These are phyloP conservation scores for Vulpes vulpes DNA, from an alignment of 2,113 vertebrate species.

Conservation along the genomic window DNA sequence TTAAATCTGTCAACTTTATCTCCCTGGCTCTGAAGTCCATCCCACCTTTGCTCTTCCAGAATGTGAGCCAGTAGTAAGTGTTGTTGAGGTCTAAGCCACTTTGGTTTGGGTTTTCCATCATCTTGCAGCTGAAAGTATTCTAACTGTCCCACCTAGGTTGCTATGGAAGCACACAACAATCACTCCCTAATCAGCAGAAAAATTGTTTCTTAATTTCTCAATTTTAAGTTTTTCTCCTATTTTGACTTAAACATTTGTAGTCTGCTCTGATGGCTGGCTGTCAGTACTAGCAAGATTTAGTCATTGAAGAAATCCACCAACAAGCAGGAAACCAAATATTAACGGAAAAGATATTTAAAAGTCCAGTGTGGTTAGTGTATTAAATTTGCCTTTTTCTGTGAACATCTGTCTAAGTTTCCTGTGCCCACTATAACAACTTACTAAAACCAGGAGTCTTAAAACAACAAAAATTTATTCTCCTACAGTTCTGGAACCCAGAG, in stretches of 20 bases:
- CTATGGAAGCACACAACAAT: neutral
- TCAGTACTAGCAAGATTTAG: neutral
- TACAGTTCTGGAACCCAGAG: too few species aligned
- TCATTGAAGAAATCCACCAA: neutral
- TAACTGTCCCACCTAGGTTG: neutral
- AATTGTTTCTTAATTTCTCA: constrained; percentile 24
- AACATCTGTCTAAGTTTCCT: neutral
- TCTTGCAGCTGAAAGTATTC: neutral
- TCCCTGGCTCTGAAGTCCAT: neutral
- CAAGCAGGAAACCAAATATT: neutral
- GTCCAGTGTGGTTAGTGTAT: neutral
- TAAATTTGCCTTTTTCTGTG: neutral
- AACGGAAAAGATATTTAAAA: neutral
- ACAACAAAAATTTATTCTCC: neutral
- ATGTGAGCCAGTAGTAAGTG: neutral
- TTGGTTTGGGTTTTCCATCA: neutral
- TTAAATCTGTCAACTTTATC: neutral
- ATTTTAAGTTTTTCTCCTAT: constrained; percentile 14
- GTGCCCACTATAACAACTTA: neutral
- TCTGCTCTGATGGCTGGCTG: neutral
- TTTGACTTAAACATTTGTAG: constrained; percentile 5
- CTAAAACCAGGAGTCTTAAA: neutral
- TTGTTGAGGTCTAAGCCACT: neutral
- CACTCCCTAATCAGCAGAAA: neutral
- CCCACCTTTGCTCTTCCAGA: neutral